phyloP scores from a whole-genome alignment of 1,140 invertebrate genomes.

The Anastrepha ludens region DNA sequence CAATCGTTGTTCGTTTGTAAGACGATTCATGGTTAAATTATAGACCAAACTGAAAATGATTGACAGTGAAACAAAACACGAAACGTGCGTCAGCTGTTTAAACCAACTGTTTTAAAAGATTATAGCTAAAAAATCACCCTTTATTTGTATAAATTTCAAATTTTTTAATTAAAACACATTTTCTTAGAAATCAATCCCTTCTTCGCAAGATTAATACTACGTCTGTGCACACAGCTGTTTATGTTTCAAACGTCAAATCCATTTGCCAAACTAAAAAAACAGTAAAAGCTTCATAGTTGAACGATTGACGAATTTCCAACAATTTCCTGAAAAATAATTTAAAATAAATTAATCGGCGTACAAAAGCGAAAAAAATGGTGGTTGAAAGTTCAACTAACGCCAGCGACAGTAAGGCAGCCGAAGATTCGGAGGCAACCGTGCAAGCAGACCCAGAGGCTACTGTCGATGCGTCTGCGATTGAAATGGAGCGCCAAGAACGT shows the following conservation, averaged over 20 bases:
- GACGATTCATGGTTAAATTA: no score
- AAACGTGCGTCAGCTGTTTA: no score
- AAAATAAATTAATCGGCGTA: neutral
- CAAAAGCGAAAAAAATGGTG: slow-evolving; percentile 47
- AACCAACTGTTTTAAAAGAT: no score
- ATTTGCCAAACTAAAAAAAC: neutral
- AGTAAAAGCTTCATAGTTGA: neutral
- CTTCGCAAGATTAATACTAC: neutral
- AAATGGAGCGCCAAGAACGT: slow-evolving; percentile 63
- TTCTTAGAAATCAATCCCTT: neutral
- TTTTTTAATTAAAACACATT: no score
- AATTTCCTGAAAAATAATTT: no score
- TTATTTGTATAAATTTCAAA: no score
- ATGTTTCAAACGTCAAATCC: neutral
- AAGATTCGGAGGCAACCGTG: neutral
- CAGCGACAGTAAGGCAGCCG: neutral
- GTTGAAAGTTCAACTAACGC: slow-evolving; percentile 23
- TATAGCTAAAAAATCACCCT: no score
- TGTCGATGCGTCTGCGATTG: slow-evolving; percentile 10
- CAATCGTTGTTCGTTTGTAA: no score
- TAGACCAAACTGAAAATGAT: no score
- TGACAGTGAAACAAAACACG: no score
- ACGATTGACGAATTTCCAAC: neutral
- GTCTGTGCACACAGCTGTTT: neutral
- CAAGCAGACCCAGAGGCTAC: neutral